A percentile compares a stretch with the other conserved stretches of the same genome.
Evolutionary conservation across 2,888 invertebrate species (phyloP).

Genomic region (Merodon equestris): DNA sequence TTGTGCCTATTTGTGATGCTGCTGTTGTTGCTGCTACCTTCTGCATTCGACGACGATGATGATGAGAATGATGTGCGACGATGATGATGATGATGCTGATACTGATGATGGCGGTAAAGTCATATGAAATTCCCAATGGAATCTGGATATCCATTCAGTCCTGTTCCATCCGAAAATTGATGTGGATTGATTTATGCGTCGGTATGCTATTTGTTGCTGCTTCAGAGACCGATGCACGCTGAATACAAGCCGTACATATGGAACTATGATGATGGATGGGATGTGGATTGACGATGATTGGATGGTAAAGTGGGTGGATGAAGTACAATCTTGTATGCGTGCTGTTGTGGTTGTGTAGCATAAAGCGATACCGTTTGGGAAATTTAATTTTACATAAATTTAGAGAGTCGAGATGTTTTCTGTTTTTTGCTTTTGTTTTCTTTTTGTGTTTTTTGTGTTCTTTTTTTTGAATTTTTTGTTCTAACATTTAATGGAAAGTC

Average conservation of each 20-base stretch:
- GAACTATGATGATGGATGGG: slow-evolving; percentile 27
- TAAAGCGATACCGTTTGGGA: slow-evolving; percentile 37
- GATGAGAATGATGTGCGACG: slow-evolving; percentile 25
- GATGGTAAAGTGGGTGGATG: slow-evolving; percentile 49
- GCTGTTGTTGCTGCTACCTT: slow-evolving; percentile 25
- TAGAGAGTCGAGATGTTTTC: slow-evolving; percentile 9
- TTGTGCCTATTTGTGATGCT: background rate
- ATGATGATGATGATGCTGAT: slow-evolving; percentile 19
- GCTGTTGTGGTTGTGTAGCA: slow-evolving; percentile 25
- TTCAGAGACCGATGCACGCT: slow-evolving; percentile 17
- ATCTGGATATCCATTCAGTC: slow-evolving; percentile 54
- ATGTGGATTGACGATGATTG: slow-evolving; percentile 48
- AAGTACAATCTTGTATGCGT: slow-evolving; percentile 11
- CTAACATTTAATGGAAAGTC: background rate
- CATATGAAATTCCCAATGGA: slow-evolving; percentile 62
- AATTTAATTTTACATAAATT: slow-evolving; percentile 39
- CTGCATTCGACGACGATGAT: no score
- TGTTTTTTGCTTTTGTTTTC: slow-evolving; percentile 2
- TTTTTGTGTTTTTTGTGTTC: slow-evolving; percentile 30
- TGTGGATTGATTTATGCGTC: slow-evolving; percentile 65
- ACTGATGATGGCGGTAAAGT: slow-evolving; percentile 53
- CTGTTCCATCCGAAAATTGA: slow-evolving; percentile 63
- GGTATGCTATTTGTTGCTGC: slow-evolving; percentile 56
- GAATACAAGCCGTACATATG: slow-evolving; percentile 18
- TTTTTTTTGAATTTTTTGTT: slow-evolving; percentile 2